phyloP scores from a whole-genome alignment of 2,888 invertebrate genomes.

The Campoletis raptor region DNA sequence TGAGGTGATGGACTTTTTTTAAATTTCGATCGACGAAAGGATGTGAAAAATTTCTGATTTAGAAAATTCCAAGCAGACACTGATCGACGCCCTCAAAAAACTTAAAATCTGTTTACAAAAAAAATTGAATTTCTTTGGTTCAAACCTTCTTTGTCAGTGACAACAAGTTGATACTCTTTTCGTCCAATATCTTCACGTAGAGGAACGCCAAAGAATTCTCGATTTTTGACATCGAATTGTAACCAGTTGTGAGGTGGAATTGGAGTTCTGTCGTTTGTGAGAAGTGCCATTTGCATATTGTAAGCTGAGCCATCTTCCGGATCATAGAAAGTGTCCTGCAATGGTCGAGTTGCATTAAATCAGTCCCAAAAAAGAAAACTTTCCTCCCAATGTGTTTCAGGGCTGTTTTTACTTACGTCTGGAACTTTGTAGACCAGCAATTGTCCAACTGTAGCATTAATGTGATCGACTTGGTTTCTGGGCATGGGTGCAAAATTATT shows the following conservation, averaged over 20 bases:
- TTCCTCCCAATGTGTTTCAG: neutral
- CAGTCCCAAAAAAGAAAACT: neutral
- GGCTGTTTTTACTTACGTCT: conserved; percentile 86
- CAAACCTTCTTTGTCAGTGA: conserved; percentile 80
- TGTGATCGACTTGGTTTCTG: conserved; percentile 93
- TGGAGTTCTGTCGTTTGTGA: conserved; percentile 90
- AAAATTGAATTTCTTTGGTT: neutral
- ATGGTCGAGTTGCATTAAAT: conserved; percentile 52
- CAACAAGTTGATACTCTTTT: conserved; percentile 91
- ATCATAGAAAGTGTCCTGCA: conserved; percentile 95
- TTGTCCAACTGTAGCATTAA: conserved; percentile 93
- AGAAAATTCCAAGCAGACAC: too few relatives aligned
- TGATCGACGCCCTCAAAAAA: too few relatives aligned
- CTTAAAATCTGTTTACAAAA: too few relatives aligned
- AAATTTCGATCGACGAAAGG: too few relatives aligned
- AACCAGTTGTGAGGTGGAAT: conserved; percentile 92
- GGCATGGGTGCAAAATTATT: conserved; percentile 90
- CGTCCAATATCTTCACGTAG: conserved; percentile 90
- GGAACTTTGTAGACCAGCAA: conserved; percentile 93
- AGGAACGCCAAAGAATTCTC: conserved; percentile 96
- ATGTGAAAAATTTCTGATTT: too few relatives aligned
- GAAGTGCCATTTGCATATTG: conserved; percentile 90
- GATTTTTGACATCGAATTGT: conserved; percentile 94
- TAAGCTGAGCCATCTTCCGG: conserved; percentile 93
- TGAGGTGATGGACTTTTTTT: too few relatives aligned